phyloP scores from a whole-genome alignment of 92 coral and sea anemone genomes.

The Bergia puertoricense region DNA sequence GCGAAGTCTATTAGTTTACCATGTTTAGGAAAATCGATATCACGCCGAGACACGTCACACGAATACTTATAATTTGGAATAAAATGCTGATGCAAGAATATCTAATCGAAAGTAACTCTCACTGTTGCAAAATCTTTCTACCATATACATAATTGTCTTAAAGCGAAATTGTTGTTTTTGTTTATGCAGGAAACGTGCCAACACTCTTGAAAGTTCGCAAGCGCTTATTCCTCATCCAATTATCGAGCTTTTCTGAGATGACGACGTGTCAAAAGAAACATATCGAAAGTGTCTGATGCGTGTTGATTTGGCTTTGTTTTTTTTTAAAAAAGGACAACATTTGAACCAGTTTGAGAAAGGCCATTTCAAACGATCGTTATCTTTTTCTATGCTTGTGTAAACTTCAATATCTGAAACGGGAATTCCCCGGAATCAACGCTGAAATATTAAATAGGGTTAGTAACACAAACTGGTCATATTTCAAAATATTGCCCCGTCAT shows the following conservation, averaged over 20 bases:
- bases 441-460: background rate
- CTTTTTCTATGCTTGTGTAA: background rate
- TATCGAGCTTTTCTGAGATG: background rate
- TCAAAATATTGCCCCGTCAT: constrained; percentile 12
- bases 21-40: background rate
- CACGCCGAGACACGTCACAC: background rate
- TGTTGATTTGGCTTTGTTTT: background rate
- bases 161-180: background rate
- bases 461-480: background rate
- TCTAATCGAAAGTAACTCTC: background rate
- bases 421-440: background rate
- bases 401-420: background rate
- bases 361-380: background rate
- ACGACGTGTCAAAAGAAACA: background rate
- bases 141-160: too few relatives aligned
- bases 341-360: background rate
- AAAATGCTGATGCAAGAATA: background rate
- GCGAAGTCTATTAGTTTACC: background rate
- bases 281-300: background rate
- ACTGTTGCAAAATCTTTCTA: background rate
- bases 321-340: background rate
- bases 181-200: background rate
- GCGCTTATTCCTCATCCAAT: background rate
- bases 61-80: background rate
- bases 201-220: background rate